A percentile compares a stretch with the other conserved stretches of the same genome.
These are phyloP conservation scores for Hippasteria phrygiana DNA, from an alignment of 53 echinoderm and acorn worm genomes.

Conservation along the genomic window DNA sequence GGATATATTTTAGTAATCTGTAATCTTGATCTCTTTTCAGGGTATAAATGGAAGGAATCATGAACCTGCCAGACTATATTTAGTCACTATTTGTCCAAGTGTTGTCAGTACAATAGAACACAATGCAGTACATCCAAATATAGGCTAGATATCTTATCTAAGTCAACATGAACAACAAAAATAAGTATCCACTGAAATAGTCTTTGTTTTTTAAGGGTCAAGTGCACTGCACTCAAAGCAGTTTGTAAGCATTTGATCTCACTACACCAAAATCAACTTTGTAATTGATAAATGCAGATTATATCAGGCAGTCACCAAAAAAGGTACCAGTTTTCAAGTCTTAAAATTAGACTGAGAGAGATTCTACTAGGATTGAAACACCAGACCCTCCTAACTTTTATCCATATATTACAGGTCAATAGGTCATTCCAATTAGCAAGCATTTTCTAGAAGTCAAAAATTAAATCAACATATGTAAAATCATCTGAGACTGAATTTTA, in stretches of 20 bases:
- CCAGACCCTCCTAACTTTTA: no score
- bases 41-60: background rate
- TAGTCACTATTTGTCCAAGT: background rate
- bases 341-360: background rate
- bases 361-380: no score
- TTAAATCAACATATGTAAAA: no score
- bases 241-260: background rate
- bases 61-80: background rate
- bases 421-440: no score
- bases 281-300: background rate
- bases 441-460: no score
- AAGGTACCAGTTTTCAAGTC: background rate
- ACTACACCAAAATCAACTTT: background rate
- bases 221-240: background rate
- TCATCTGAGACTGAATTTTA: no score
- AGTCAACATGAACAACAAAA: background rate
- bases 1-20: no score
- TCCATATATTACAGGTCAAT: no score
- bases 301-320: background rate
- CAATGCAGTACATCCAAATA: background rate
- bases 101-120: background rate
- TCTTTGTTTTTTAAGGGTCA: background rate
- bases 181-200: background rate
- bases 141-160: slow-evolving; percentile 1
- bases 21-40: no score